Percentiles rank a stretch among this genome's conserved stretches.
Evolutionary conservation across 1,140 invertebrate species (phyloP).

Genomic region (Caenorhabditis briggsae): DNA sequence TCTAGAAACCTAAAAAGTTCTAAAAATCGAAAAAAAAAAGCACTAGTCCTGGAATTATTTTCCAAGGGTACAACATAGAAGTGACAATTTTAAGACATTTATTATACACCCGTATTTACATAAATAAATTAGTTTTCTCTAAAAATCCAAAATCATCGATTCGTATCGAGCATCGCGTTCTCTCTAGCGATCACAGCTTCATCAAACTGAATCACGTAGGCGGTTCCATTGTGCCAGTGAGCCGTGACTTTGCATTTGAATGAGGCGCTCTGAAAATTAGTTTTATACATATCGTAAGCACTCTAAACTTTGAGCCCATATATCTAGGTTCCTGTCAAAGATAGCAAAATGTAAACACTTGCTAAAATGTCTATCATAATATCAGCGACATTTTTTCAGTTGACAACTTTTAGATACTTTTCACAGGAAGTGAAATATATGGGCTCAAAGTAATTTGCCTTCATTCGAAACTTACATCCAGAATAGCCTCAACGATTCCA

Average conservation of each 20-base stretch:
- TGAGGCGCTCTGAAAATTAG: slow-evolving; percentile 73
- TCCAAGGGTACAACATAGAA: not conserved
- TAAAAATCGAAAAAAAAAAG: not conserved
- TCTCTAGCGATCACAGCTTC: slow-evolving; percentile 92
- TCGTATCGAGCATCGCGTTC: slow-evolving; percentile 87
- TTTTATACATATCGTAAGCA: too few species aligned
- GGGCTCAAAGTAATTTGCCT: not conserved
- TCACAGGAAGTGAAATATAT: too few species aligned
- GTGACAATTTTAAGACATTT: not conserved
- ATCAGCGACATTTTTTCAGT: too few species aligned
- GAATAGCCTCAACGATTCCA: slow-evolving; percentile 95
- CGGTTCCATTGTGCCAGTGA: slow-evolving; percentile 99
- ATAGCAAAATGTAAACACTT: too few species aligned
- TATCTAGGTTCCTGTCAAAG: too few species aligned
- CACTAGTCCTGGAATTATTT: slow-evolving; percentile 4
- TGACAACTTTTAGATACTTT: too few species aligned
- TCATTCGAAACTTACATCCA: slow-evolving; percentile 84
- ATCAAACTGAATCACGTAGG: slow-evolving; percentile 99
- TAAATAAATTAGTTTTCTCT: too few species aligned
- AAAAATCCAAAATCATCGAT: slow-evolving; percentile 17
- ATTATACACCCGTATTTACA: too few species aligned
- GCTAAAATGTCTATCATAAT: too few species aligned
- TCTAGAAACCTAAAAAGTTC: too few species aligned
- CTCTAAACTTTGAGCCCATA: too few species aligned
- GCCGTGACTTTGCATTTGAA: slow-evolving; percentile 79